Conservation (phyloP, 2,888 invertebrate genomes). For the Chloroclysta siterata region DNA sequence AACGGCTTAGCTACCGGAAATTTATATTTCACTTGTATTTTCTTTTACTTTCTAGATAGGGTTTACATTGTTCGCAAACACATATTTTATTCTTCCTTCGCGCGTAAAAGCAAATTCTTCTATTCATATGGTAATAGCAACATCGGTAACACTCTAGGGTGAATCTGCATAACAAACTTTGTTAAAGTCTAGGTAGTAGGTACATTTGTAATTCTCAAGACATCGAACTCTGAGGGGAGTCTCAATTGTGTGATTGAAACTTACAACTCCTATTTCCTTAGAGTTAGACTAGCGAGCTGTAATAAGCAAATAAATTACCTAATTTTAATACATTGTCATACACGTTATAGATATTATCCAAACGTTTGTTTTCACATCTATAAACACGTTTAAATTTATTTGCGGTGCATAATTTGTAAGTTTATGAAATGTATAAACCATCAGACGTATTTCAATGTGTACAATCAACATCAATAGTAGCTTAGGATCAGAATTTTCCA, state of each 20-base stretch:
- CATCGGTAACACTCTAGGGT: conserved; percentile 42
- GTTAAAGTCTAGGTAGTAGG: conserved; percentile 13
- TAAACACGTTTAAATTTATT: too few relatives aligned
- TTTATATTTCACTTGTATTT: conserved; percentile 17
- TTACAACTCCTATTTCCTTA: conserved; percentile 15
- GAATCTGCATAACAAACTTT: conserved; percentile 40
- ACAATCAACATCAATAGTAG: too few relatives aligned
- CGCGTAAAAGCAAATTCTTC: conserved; percentile 37
- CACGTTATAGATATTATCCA: too few relatives aligned
- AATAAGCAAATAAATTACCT: neutral
- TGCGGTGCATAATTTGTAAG: too few relatives aligned
- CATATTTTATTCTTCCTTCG: conserved; percentile 31
- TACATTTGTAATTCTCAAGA: conserved; percentile 21
- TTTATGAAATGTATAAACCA: too few relatives aligned
- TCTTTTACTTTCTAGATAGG: conserved; percentile 20
- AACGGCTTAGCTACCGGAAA: conserved; percentile 8
- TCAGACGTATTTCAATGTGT: too few relatives aligned
- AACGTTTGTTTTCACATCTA: too few relatives aligned
- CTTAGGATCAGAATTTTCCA: too few relatives aligned
- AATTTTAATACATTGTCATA: neutral
- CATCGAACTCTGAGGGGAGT: conserved; percentile 18
- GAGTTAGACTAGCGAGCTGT: neutral
- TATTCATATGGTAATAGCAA: conserved; percentile 44
- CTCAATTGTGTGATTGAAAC: conserved; percentile 20
- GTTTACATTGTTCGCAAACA: conserved; percentile 34